A percentile compares a stretch with the other conserved stretches of the same genome.
These are phyloP conservation scores for Eucera pruinosa DNA, from an alignment of 2,888 invertebrate species.

Conservation along the genomic window DNA sequence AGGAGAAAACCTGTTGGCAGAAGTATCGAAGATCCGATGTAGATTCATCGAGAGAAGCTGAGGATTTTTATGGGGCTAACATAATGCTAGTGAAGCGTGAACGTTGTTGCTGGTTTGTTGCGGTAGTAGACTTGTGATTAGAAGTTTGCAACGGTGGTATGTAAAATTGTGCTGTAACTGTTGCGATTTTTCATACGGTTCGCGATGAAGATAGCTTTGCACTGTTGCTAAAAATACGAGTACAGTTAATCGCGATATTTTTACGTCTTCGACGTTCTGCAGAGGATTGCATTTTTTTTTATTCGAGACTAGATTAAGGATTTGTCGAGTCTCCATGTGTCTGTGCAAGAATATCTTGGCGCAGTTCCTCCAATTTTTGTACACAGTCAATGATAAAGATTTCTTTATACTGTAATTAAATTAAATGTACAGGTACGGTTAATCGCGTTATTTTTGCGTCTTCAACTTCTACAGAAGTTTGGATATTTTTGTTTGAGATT, in stretches of 20 bases:
- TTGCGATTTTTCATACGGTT: neutral
- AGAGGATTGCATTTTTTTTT: no score
- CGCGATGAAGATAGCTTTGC: neutral
- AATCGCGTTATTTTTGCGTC: no score
- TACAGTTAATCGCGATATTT: neutral
- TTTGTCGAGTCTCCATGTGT: no score
- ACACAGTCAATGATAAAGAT: no score
- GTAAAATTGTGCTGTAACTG: neutral
- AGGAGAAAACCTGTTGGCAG: conserved; percentile 18
- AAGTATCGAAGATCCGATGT: conserved; percentile 8
- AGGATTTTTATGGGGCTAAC: conserved; percentile 6
- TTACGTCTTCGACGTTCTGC: neutral
- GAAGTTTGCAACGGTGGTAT: neutral
- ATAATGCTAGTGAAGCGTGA: conserved; percentile 17
- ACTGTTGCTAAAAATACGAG: neutral
- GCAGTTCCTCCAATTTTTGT: no score
- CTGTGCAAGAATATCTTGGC: no score
- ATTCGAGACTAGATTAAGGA: no score
- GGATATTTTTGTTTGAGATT: no score
- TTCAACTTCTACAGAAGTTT: no score
- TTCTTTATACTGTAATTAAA: no score
- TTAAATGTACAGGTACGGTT: no score
- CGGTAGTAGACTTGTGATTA: conserved; percentile 11
- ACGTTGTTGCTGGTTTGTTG: conserved; percentile 22
- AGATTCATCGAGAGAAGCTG: conserved; percentile 1